A percentile compares a stretch with the other conserved stretches of the same genome.
phyloP scores from a whole-genome alignment of 2,797 vertebrate species.

The Mus caroli region DNA sequence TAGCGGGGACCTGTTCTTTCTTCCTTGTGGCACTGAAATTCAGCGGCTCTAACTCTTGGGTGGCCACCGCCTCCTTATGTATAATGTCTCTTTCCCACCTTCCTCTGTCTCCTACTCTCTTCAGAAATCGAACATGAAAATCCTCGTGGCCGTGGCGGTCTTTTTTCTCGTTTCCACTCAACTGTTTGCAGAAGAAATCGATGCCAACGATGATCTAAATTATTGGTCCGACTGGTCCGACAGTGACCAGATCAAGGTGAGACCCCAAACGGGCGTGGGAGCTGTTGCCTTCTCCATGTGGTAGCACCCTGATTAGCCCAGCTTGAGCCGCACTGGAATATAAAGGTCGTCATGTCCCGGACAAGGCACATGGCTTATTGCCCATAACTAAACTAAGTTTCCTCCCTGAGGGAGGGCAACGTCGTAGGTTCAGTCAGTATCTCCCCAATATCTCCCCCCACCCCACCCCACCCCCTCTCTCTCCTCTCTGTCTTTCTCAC shows the following conservation, averaged over 20 bases:
- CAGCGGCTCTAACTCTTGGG: background rate
- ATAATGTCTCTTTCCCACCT: background rate
- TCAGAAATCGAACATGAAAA: slow-evolving; percentile 90
- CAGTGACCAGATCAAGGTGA: slow-evolving; percentile 91
- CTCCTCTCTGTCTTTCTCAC: too few relatives aligned
- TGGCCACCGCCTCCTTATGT: background rate
- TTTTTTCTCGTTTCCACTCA: slow-evolving; percentile 89
- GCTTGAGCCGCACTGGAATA: fast-evolving
- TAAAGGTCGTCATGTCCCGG: background rate
- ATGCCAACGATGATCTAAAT: slow-evolving; percentile 90
- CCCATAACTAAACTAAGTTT: background rate
- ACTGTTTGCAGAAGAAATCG: slow-evolving; percentile 89
- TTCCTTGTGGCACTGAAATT: background rate
- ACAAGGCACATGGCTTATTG: background rate
- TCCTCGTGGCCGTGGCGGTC: slow-evolving; percentile 90
- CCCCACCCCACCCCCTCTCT: background rate
- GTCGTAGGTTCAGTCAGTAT: background rate
- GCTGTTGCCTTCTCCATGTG: background rate
- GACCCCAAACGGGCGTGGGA: slow-evolving; percentile 46
- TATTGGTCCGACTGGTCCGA: slow-evolving; percentile 93
- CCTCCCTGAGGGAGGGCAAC: background rate
- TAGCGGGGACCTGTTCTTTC: background rate
- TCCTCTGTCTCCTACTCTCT: background rate
- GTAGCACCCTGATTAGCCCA: background rate
- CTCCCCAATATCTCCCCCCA: background rate